These are phyloP conservation scores for Platycheirus albimanus DNA, from an alignment of 2,888 invertebrate genomes.

Conservation along the genomic window DNA sequence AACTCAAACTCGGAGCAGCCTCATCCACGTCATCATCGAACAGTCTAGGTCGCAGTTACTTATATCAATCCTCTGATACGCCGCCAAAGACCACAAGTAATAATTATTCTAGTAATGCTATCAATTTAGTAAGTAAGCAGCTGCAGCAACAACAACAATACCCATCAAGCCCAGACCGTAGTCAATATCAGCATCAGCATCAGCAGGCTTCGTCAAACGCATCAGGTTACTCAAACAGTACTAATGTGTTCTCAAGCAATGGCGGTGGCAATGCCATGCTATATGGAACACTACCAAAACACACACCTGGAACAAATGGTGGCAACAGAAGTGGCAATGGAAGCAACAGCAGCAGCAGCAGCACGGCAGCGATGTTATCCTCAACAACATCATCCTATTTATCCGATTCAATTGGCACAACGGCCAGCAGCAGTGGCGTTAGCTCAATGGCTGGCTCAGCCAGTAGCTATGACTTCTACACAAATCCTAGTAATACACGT, in stretches of 20 bases:
- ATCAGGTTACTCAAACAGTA: slow-evolving; percentile 65
- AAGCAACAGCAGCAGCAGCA: slow-evolving; percentile 61
- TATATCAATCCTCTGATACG: slow-evolving; percentile 62
- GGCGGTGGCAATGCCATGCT: slow-evolving; percentile 19
- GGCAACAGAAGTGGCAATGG: slow-evolving; percentile 71
- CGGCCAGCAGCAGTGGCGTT: slow-evolving; percentile 81
- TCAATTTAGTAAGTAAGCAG: slow-evolving; percentile 78
- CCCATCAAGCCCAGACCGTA: slow-evolving; percentile 79
- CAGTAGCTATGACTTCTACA: slow-evolving; percentile 82
- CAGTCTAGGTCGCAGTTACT: slow-evolving; percentile 75
- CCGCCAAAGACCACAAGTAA: slow-evolving; percentile 75
- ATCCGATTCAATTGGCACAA: slow-evolving; percentile 78
- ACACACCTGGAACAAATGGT: slow-evolving; percentile 64
- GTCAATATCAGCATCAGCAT: slow-evolving; percentile 66
- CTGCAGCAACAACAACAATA: slow-evolving; percentile 75
- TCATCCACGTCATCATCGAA: slow-evolving; percentile 78
- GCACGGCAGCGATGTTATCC: slow-evolving; percentile 75
- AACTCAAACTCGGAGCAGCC: slow-evolving; percentile 75
- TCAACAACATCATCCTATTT: slow-evolving; percentile 77
- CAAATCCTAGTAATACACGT: slow-evolving; percentile 75
- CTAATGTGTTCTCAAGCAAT: slow-evolving; percentile 68
- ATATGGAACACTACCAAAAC: slow-evolving; percentile 23
- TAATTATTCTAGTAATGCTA: slow-evolving; percentile 78
- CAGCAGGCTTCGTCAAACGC: slow-evolving; percentile 54
- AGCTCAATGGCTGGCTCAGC: slow-evolving; percentile 82